Percentiles rank a stretch among this genome's conserved stretches.
phyloP scores from a whole-genome alignment of 2,113 vertebrate genomes.

The Protobothrops flavoviridis region DNA sequence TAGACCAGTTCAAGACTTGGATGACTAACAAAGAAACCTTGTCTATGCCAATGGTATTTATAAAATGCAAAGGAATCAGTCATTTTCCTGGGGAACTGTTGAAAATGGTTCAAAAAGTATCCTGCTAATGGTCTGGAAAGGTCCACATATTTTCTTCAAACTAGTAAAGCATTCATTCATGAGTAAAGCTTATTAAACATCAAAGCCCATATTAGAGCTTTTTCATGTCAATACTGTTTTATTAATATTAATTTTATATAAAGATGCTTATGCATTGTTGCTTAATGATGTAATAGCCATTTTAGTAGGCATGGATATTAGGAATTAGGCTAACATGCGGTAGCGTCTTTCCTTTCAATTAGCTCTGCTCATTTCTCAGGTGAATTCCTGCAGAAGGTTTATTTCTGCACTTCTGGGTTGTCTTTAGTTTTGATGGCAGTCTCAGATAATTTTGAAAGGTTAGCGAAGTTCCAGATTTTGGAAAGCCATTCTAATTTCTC shows the following conservation, averaged over 20 bases:
- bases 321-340: background rate
- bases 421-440: background rate
- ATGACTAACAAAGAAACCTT: background rate
- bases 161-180: background rate
- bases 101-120: background rate
- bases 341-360: background rate
- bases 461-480: background rate
- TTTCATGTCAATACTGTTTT: background rate
- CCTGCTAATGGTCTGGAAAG: background rate
- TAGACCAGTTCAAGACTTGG: background rate
- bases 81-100: background rate
- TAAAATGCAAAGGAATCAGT: background rate
- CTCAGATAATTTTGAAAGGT: background rate
- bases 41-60: background rate
- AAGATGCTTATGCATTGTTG: background rate
- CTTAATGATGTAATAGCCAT: background rate
- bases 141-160: background rate
- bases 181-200: background rate
- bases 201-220: background rate
- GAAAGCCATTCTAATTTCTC: background rate
- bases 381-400: background rate
- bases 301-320: background rate
- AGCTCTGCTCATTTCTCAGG: background rate
- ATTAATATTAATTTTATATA: background rate
- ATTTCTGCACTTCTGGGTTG: background rate